A percentile compares a stretch with the other conserved stretches of the same genome.
Conservation (phyloP, 2,797 vertebrate species). For the Takifugu rubripes region DNA sequence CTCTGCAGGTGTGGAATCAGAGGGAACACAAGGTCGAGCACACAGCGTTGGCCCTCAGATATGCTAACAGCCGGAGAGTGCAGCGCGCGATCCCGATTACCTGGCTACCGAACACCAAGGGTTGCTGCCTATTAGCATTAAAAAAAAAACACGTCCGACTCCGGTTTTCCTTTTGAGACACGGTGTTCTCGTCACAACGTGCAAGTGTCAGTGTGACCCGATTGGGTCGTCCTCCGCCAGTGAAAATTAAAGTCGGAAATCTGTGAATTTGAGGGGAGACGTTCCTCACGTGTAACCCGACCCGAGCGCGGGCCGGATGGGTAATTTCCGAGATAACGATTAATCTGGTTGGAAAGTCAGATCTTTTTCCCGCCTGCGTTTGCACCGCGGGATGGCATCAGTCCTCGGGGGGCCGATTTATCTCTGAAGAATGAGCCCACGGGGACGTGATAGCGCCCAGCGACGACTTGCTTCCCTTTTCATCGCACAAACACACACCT, state of each 20-base stretch:
- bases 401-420: slow-evolving; percentile 19
- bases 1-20: slow-evolving; percentile 43
- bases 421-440: slow-evolving; percentile 32
- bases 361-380: slow-evolving; percentile 7
- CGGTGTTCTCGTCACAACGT: slow-evolving; percentile 12
- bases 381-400: slow-evolving; percentile 22
- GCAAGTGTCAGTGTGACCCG: slow-evolving; percentile 3
- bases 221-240: too few species aligned
- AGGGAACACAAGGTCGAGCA: slow-evolving; percentile 46
- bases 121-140: too few species aligned
- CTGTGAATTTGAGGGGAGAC: not conserved
- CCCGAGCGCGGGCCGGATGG: not conserved
- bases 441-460: slow-evolving; percentile 9
- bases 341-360: not conserved
- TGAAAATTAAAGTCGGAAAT: not conserved
- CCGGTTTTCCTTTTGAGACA: slow-evolving; percentile 3
- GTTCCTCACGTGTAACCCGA: not conserved
- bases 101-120: too few species aligned
- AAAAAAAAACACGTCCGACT: too few species aligned
- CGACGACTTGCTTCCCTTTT: slow-evolving; percentile 6
- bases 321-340: slow-evolving; percentile 23
- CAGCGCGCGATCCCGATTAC: too few species aligned
- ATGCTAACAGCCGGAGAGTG: not conserved
- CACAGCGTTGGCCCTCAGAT: slow-evolving; percentile 26
- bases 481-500: slow-evolving; percentile 20